Evolutionary conservation across 2,888 invertebrate species (phyloP).

Genomic region (Athripsodes cinereus): DNA sequence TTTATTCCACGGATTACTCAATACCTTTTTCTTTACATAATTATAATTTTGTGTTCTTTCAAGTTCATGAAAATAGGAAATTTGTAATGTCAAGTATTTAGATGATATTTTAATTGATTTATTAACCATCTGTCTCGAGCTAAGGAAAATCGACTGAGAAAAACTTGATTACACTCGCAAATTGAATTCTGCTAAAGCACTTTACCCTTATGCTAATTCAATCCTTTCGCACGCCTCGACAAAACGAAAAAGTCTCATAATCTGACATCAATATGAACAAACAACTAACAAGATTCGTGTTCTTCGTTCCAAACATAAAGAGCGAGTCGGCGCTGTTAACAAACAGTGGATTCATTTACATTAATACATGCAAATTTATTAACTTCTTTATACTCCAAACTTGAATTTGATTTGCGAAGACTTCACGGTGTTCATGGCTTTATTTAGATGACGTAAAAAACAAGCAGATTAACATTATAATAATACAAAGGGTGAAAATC

Average conservation of each 20-base stretch:
- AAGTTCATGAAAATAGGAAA: no score
- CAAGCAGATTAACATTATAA: not conserved
- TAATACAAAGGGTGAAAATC: not conserved
- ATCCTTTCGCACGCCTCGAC: not conserved
- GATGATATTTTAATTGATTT: not conserved
- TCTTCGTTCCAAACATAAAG: not conserved
- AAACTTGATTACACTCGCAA: not conserved
- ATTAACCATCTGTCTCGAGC: not conserved
- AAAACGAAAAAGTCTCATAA: not conserved
- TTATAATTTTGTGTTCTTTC: no score
- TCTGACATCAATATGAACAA: conserved; percentile 2
- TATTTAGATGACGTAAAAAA: not conserved
- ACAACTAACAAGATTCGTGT: not conserved
- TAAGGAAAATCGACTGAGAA: not conserved
- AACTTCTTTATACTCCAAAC: not conserved
- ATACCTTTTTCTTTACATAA: no score
- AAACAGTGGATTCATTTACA: not conserved
- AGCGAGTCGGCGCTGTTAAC: not conserved
- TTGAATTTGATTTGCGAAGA: not conserved
- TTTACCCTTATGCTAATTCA: conserved; percentile 1
- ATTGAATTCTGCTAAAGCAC: not conserved
- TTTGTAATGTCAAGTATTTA: no score
- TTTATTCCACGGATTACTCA: no score
- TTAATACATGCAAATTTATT: conserved; percentile 2
- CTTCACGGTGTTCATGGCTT: not conserved